A percentile compares a stretch with the other conserved stretches of the same genome.
These are phyloP conservation scores for Drosophila nasuta DNA, from an alignment of 1,140 invertebrate genomes.

Conservation along the genomic window DNA sequence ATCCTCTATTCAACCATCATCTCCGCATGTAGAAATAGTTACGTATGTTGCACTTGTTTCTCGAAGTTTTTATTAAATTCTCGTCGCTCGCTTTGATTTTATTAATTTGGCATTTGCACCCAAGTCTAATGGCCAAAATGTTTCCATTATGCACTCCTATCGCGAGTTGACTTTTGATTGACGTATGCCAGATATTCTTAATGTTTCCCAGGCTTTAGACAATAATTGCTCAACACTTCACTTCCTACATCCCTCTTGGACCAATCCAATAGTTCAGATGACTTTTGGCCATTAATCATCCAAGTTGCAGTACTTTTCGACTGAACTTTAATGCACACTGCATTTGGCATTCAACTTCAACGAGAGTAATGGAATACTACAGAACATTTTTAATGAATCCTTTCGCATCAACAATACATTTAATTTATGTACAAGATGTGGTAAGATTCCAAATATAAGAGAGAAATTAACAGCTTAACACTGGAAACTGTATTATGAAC, in stretches of 20 bases:
- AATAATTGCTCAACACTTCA: conserved; percentile 78
- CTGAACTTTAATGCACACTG: conserved; percentile 58
- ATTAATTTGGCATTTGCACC: conserved; percentile 76
- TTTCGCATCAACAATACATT: too few relatives aligned
- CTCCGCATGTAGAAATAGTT: background rate
- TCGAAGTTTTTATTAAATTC: conserved; percentile 78
- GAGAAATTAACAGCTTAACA: too few relatives aligned
- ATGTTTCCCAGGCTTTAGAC: conserved; percentile 64
- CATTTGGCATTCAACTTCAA: conserved; percentile 31
- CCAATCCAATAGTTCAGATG: conserved; percentile 17
- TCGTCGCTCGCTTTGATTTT: conserved; percentile 72
- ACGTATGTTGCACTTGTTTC: conserved; percentile 42
- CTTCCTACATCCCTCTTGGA: background rate
- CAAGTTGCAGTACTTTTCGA: conserved; percentile 48
- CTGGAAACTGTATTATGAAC: too few relatives aligned
- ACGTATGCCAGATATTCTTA: conserved; percentile 72
- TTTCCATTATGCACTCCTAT: conserved; percentile 52
- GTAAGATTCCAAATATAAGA: too few relatives aligned
- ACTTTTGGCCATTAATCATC: conserved; percentile 71
- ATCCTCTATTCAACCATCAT: too few relatives aligned
- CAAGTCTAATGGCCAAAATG: conserved; percentile 50
- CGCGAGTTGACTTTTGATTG: conserved; percentile 64
- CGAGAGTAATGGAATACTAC: background rate
- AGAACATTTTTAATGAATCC: conserved; percentile 1
- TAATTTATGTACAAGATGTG: too few relatives aligned